phyloP scores from a whole-genome alignment of 2,113 vertebrate species.

The Lepus timidus region DNA sequence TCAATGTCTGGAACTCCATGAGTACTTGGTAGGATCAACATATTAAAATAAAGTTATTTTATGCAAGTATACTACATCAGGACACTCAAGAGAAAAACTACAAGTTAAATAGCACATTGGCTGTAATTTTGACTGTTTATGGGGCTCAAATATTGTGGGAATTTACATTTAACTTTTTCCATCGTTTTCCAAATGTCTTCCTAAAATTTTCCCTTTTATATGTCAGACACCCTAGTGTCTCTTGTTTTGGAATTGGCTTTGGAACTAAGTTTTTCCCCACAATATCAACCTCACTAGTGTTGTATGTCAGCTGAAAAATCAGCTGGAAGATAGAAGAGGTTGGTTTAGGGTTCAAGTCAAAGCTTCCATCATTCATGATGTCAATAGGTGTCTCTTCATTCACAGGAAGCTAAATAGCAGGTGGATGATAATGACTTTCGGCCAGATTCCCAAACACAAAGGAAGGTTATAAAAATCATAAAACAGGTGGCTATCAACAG shows the following conservation, averaged over 20 bases:
- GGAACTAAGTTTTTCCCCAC: neutral
- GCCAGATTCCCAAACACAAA: neutral
- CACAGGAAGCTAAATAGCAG: neutral
- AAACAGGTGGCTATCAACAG: constrained; percentile 35
- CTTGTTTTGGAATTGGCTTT: neutral
- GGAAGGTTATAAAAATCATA: neutral
- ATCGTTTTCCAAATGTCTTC: neutral
- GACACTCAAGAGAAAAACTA: neutral
- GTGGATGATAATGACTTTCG: neutral
- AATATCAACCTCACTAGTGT: neutral
- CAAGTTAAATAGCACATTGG: neutral
- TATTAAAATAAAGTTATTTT: neutral
- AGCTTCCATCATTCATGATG: neutral
- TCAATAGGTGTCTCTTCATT: neutral
- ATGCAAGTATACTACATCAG: neutral
- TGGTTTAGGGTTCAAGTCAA: neutral
- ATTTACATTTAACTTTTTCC: neutral
- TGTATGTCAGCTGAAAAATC: neutral
- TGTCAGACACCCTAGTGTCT: neutral
- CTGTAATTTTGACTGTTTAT: neutral
- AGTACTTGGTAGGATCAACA: neutral
- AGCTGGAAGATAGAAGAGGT: neutral
- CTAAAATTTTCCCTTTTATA: neutral
- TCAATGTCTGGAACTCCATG: neutral
- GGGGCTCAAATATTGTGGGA: neutral